These are phyloP conservation scores for Euthynnus affinis DNA, from an alignment of 2,797 vertebrate species.

Conservation along the genomic window DNA sequence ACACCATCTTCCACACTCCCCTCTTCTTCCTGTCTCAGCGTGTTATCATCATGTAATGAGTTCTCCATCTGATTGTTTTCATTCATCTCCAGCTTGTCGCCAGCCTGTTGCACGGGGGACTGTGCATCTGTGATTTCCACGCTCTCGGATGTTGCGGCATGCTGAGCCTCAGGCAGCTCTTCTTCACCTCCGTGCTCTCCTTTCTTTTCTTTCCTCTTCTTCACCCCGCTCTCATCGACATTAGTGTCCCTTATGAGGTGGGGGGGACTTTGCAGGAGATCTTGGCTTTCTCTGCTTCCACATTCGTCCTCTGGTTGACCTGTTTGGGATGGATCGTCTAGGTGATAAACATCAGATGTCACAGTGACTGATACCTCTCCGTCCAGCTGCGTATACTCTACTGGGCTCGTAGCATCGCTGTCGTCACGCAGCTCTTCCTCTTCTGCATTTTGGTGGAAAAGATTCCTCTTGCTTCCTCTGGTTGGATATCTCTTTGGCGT, in stretches of 20 bases:
- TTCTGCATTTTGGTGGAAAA: background rate
- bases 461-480: background rate
- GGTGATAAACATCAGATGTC: background rate
- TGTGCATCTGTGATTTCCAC: background rate
- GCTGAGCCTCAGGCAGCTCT: background rate
- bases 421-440: background rate
- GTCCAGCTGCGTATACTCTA: background rate
- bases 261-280: constrained; percentile 1
- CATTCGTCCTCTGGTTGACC: background rate
- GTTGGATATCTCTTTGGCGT: background rate
- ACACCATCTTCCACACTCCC: too few species aligned
- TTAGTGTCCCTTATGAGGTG: background rate
- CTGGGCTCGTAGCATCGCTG: background rate
- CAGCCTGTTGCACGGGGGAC: background rate
- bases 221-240: background rate
- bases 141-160: background rate
- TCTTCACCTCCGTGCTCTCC: background rate
- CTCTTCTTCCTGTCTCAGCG: background rate
- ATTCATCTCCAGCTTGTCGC: background rate
- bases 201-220: constrained; percentile 9
- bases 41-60: background rate
- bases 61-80: background rate
- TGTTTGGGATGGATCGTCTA: background rate
- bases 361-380: background rate
- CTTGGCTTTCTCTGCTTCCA: constrained; percentile 7